Evolutionary conservation across 1,140 invertebrate species (phyloP).

Genomic region (Zophobas morio): DNA sequence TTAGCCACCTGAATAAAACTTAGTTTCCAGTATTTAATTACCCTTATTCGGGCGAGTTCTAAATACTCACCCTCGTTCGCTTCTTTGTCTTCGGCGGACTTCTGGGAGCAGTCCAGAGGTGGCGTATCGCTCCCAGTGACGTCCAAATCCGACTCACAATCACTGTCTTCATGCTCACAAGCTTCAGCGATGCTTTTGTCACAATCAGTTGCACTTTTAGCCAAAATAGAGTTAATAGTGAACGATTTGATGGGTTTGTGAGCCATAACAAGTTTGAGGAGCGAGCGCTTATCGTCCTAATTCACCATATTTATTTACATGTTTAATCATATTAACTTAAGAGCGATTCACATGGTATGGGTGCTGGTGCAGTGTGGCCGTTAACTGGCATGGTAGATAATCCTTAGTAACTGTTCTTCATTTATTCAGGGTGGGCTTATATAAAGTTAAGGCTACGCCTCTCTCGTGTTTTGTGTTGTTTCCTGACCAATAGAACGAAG

Average conservation of each 20-base stretch:
- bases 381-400: constrained; percentile 12
- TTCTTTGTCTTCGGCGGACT: constrained; percentile 62
- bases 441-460: constrained; percentile 55
- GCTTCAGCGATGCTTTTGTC: constrained; percentile 63
- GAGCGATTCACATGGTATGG: background rate
- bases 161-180: constrained; percentile 44
- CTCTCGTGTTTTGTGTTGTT: constrained; percentile 37
- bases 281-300: constrained; percentile 8
- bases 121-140: constrained; percentile 72
- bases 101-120: constrained; percentile 77
- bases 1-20: background rate
- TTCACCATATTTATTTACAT: constrained; percentile 55
- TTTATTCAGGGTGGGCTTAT: constrained; percentile 54
- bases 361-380: background rate
- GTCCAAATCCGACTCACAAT: constrained; percentile 83
- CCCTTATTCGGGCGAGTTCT: background rate
- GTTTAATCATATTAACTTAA: background rate
- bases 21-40: too few species aligned
- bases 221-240: constrained; percentile 79
- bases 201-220: constrained; percentile 75
- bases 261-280: constrained; percentile 59
- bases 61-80: constrained; percentile 69
- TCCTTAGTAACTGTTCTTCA: constrained; percentile 39
- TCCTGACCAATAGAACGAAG: constrained; percentile 53
- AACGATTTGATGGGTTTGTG: constrained; percentile 79